Percentiles rank a stretch among this genome's conserved stretches.
These are phyloP conservation scores for Rhynchotus rufescens DNA, from an alignment of 2,797 vertebrate species.

Conservation along the genomic window DNA sequence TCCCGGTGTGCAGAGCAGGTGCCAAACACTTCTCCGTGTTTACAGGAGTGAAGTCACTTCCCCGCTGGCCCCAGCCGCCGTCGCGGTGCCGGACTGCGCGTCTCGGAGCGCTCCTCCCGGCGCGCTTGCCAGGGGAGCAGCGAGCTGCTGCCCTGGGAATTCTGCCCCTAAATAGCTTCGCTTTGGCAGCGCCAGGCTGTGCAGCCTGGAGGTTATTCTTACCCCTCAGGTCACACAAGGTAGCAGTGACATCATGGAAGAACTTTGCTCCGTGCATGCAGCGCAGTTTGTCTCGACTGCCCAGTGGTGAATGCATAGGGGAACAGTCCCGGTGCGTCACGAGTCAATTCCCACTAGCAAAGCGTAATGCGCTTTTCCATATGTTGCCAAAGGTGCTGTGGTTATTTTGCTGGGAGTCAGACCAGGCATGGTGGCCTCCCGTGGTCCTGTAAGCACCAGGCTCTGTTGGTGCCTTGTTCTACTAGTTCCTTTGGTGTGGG, in stretches of 20 bases:
- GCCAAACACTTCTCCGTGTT: background rate
- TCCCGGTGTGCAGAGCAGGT: background rate
- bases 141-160: background rate
- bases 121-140: background rate
- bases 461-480: background rate
- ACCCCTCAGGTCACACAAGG: conserved; percentile 50
- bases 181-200: background rate
- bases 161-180: background rate
- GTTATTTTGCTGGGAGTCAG: background rate
- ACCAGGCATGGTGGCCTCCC: background rate
- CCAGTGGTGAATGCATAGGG: rapidly evolving
- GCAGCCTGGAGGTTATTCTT: conserved; percentile 27
- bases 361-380: background rate
- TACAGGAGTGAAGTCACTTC: background rate
- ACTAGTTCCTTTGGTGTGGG: rapidly evolving
- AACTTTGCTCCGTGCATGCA: background rate
- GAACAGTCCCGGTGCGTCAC: background rate
- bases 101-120: background rate
- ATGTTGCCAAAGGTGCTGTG: rapidly evolving
- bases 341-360: background rate
- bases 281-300: background rate
- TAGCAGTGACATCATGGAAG: conserved; percentile 47
- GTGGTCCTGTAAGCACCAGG: rapidly evolving
- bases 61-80: background rate
- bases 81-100: background rate